These are phyloP conservation scores for Anhinga rufa DNA, from an alignment of 2,113 vertebrate genomes.

Conservation along the genomic window DNA sequence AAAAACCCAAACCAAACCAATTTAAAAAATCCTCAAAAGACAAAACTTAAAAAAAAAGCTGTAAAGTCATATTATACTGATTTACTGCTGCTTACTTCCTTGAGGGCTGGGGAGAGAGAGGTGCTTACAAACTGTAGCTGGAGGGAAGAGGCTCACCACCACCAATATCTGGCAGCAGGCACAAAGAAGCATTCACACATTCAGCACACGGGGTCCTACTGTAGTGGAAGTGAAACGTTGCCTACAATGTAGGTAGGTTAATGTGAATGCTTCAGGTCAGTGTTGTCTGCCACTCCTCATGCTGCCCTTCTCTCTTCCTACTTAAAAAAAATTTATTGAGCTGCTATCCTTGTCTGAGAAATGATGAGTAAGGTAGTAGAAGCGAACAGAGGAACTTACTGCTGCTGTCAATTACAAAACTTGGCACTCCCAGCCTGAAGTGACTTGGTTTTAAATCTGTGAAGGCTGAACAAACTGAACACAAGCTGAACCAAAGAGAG, in stretches of 20 bases:
- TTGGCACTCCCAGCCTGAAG: constrained; percentile 21
- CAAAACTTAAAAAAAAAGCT: neutral
- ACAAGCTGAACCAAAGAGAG: neutral
- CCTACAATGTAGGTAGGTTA: neutral
- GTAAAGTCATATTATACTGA: neutral
- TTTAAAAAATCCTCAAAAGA: neutral
- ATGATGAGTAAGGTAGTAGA: constrained; percentile 25
- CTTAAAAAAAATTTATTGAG: neutral
- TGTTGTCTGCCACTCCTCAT: neutral
- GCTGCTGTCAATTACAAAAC: constrained; percentile 47
- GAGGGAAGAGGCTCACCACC: neutral
- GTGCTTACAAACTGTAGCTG: neutral
- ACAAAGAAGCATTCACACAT: neutral
- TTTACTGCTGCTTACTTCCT: neutral
- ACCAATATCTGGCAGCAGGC: neutral
- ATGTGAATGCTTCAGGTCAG: neutral
- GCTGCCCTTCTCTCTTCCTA: neutral
- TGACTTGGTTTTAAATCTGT: neutral
- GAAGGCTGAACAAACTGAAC: neutral
- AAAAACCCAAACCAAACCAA: no score
- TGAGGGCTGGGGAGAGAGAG: neutral
- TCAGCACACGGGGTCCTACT: neutral
- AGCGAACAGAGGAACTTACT: neutral
- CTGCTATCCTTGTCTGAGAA: neutral
- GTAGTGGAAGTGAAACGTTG: neutral